These are phyloP conservation scores for Chelidonichthys spinosus DNA, from an alignment of 2,797 vertebrate species.

Conservation along the genomic window DNA sequence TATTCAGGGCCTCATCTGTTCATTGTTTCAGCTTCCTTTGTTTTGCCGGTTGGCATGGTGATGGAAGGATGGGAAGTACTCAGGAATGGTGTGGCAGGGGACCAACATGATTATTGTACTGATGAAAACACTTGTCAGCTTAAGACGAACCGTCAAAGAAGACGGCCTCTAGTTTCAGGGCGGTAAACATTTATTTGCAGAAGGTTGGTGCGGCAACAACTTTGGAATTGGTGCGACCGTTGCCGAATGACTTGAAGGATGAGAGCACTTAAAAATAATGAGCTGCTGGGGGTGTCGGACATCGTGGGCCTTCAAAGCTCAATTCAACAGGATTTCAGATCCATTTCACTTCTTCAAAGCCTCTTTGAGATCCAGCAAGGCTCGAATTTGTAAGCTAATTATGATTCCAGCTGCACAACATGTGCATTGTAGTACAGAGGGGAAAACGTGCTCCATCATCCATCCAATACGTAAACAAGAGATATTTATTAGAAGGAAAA, in stretches of 20 bases:
- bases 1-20: constrained; percentile 70
- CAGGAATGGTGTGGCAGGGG: constrained; percentile 36
- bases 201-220: constrained; percentile 12
- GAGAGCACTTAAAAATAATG: constrained; percentile 5
- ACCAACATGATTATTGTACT: constrained; percentile 33
- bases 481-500: not conserved
- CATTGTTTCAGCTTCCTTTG: constrained; percentile 80
- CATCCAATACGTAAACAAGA: not conserved
- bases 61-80: constrained; percentile 69
- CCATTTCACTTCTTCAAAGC: constrained; percentile 3
- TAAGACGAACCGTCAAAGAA: constrained; percentile 28
- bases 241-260: not conserved
- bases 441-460: not conserved
- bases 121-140: constrained; percentile 49
- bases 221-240: not conserved
- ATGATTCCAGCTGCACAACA: not conserved
- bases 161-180: constrained; percentile 14
- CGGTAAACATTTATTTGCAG: constrained; percentile 14
- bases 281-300: not conserved
- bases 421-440: not conserved
- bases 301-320: constrained; percentile 1
- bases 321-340: constrained; percentile 3
- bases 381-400: not conserved
- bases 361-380: constrained; percentile 6
- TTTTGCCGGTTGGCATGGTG: constrained; percentile 75